These are phyloP conservation scores for Drosophila sturtevanti DNA, from an alignment of 1,140 invertebrate species.

Conservation along the genomic window DNA sequence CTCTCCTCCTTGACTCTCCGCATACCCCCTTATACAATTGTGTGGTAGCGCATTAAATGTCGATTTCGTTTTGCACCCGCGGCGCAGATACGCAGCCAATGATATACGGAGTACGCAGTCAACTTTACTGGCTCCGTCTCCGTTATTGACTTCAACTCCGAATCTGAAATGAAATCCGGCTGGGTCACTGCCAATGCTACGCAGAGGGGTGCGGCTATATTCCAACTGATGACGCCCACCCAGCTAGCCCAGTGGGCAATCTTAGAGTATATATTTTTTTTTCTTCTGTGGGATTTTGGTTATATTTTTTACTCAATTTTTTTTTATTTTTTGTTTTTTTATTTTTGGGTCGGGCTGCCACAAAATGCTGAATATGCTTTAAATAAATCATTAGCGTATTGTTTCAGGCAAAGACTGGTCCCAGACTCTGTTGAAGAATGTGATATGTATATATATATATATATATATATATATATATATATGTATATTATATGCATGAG, in stretches of 20 bases:
- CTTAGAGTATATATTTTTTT: slow-evolving; percentile 27
- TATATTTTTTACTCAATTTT: too few species aligned
- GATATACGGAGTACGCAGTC: slow-evolving; percentile 67
- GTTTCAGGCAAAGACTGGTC: slow-evolving; percentile 36
- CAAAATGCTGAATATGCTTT: slow-evolving; percentile 54
- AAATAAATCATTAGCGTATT: slow-evolving; percentile 77
- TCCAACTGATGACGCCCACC: slow-evolving; percentile 61
- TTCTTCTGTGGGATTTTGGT: slow-evolving; percentile 15
- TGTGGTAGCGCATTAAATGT: slow-evolving; percentile 80
- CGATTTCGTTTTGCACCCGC: slow-evolving; percentile 76
- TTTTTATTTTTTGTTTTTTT: not conserved
- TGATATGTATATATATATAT: too few species aligned
- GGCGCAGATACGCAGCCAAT: slow-evolving; percentile 68
- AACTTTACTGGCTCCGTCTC: slow-evolving; percentile 17
- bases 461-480: too few species aligned
- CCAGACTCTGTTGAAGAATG: slow-evolving; percentile 11
- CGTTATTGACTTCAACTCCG: not conserved
- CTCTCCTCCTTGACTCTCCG: not conserved
- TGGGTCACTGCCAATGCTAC: slow-evolving; percentile 76
- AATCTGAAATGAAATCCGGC: slow-evolving; percentile 6
- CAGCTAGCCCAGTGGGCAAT: slow-evolving; percentile 69
- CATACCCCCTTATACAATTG: slow-evolving; percentile 32
- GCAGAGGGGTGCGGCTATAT: slow-evolving; percentile 59
- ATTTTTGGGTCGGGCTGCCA: slow-evolving; percentile 24
- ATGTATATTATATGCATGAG: too few species aligned